A percentile compares a stretch with the other conserved stretches of the same genome.
Evolutionary conservation across 1,140 invertebrate genomes (phyloP).

Genomic region (Caerostris extrusa): DNA sequence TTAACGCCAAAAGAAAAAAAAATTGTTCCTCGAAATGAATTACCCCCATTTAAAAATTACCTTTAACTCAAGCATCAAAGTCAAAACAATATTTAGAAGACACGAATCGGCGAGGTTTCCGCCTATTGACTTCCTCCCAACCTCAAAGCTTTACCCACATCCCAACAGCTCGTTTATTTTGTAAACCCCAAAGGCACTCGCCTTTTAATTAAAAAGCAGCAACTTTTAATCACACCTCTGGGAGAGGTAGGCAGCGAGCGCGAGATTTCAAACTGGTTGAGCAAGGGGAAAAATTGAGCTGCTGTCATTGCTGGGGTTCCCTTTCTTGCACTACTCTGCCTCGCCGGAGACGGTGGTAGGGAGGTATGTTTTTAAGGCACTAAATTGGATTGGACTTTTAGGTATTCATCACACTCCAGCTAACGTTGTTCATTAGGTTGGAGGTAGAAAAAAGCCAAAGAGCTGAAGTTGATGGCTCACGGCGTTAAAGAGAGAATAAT

Average conservation of each 20-base stretch:
- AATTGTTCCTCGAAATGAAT: background rate
- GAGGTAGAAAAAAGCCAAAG: background rate
- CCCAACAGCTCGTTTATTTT: slow-evolving; percentile 56
- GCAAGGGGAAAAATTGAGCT: slow-evolving; percentile 75
- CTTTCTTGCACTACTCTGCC: slow-evolving; percentile 20
- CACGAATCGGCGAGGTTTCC: slow-evolving; percentile 37
- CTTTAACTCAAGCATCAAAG: slow-evolving; percentile 23
- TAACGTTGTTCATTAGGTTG: background rate
- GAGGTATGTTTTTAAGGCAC: slow-evolving; percentile 46
- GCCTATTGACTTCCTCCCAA: slow-evolving; percentile 13
- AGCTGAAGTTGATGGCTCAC: background rate
- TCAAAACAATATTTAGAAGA: slow-evolving; percentile 62
- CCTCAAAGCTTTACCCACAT: background rate
- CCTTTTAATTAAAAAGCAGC: slow-evolving; percentile 76
- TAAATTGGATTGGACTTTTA: slow-evolving; percentile 44
- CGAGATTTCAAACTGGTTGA: slow-evolving; percentile 71
- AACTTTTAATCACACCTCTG: slow-evolving; percentile 74
- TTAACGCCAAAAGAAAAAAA: background rate
- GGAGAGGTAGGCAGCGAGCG: background rate
- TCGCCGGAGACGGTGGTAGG: background rate
- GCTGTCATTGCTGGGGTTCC: slow-evolving; percentile 54
- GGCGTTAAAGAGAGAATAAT: background rate
- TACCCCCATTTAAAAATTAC: slow-evolving; percentile 13
- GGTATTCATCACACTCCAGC: slow-evolving; percentile 65
- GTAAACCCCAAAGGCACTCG: slow-evolving; percentile 64